phyloP scores from a whole-genome alignment of 1,140 invertebrate genomes.

The Heliconius melpomene region DNA sequence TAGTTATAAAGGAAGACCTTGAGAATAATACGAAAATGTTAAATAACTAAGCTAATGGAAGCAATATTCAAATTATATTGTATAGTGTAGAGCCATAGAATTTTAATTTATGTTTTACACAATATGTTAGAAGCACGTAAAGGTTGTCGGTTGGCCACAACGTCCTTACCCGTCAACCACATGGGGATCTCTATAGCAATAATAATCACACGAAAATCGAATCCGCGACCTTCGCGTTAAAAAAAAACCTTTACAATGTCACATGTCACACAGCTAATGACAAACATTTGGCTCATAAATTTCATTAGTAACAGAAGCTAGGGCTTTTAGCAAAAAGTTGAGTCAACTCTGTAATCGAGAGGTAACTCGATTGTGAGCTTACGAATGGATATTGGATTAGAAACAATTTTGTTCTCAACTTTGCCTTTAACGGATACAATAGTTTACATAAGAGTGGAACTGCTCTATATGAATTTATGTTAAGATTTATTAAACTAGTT shows the following conservation, averaged over 20 bases:
- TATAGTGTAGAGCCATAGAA: not conserved
- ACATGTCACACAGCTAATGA: not conserved
- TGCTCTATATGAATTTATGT: not conserved
- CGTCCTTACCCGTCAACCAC: not conserved
- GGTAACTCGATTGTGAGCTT: constrained; percentile 47
- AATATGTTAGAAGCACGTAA: not conserved
- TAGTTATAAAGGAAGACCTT: not conserved
- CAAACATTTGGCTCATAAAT: constrained; percentile 13
- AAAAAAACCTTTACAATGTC: not conserved
- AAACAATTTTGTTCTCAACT: constrained; percentile 55
- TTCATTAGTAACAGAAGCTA: not conserved
- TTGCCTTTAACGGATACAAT: constrained; percentile 33
- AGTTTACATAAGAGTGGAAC: constrained; percentile 13
- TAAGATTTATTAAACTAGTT: not conserved
- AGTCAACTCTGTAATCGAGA: constrained; percentile 43
- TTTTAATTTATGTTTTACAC: not conserved
- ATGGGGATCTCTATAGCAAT: not conserved
- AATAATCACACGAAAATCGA: not conserved
- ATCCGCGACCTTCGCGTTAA: not conserved
- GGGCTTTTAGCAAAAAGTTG: constrained; percentile 44
- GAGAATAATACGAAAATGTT: not conserved
- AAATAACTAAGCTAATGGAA: constrained; percentile 10
- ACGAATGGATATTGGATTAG: constrained; percentile 64
- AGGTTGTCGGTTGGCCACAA: not conserved
- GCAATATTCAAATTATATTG: constrained; percentile 1